Base-by-base conservation (phyloP, 2,888 invertebrate species). In the Lobophora halterata region DNA sequence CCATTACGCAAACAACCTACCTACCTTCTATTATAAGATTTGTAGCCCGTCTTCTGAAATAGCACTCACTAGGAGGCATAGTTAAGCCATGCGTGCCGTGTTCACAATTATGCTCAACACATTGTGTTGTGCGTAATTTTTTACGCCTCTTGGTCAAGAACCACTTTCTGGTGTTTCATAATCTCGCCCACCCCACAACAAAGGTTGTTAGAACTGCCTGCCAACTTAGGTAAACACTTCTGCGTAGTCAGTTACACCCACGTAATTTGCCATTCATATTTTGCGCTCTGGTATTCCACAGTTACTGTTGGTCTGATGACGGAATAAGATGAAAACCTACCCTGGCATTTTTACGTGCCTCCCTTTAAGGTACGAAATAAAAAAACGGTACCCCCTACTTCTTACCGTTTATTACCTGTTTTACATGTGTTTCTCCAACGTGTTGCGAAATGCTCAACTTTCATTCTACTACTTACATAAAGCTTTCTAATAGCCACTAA, bases 81-180 rank as follows among this genome's bases (percentile, higher is more conserved):
- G n/a, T n/a, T n/a, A n/a, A n/a, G n/a, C 21, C 17, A 24, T 29
- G 18, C 12, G 21, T 21, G 21, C 11, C n/a, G 12, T 16, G 19
- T 23, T 11, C 32, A 30, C 29, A n/a, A n/a, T n/a, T n/a, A 25
- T 20, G 29, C 25, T 37, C 23, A 30, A 19, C n/a, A 19, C 29
- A 24, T 8, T 24, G 21, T 36, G 19, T 24, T 37, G 37, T 37
- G 14, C 17, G 32, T 23, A 21, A 31, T 38, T 26, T n/a, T n/a
- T 38, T 32, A 31, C 38, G 32, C 38, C 38, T 32, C 27, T 38
- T 26, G 38, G 38, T 31, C 35, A 31, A 39, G 32, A 41, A 34
- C 19, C 20, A 34, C 26, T 36, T 40, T 33, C 26, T 16, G 32
- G 29, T 17, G 27, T 42, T 42, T 33, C 32, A 39, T 34, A 35